Evolutionary conservation across 1,140 invertebrate genomes (phyloP).

Genomic region (Eueides isabella): DNA sequence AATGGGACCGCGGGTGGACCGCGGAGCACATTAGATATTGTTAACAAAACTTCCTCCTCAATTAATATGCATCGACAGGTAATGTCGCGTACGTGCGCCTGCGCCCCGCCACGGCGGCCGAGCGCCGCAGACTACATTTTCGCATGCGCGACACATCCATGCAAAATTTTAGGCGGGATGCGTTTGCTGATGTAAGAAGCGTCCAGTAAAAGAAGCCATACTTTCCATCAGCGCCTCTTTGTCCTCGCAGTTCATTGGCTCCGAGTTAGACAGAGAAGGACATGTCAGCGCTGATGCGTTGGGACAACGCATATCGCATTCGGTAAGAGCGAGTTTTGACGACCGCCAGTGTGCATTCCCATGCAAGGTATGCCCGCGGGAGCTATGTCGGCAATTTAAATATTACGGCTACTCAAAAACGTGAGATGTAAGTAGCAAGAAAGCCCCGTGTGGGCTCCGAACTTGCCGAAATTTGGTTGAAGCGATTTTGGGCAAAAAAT

Average conservation of each 20-base stretch:
- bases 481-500: constrained; percentile 68
- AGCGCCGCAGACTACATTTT: constrained; percentile 59
- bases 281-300: constrained; percentile 52
- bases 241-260: constrained; percentile 48
- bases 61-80: constrained; percentile 79
- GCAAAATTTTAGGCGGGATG: constrained; percentile 81
- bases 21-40: constrained; percentile 79
- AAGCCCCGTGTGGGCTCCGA: constrained; percentile 71
- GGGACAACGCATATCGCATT: constrained; percentile 68
- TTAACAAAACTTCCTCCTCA: constrained; percentile 80
- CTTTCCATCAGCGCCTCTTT: constrained; percentile 66
- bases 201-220: constrained; percentile 67
- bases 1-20: constrained; percentile 68
- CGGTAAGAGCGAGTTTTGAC: constrained; percentile 75
- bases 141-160: constrained; percentile 78
- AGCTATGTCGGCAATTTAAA: constrained; percentile 79
- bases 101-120: constrained; percentile 52
- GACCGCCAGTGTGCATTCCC: constrained; percentile 75
- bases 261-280: constrained; percentile 66
- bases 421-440: constrained; percentile 76
- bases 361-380: constrained; percentile 76
- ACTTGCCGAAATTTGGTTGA: constrained; percentile 67
- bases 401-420: constrained; percentile 79
- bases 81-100: constrained; percentile 72
- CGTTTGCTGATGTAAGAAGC: constrained; percentile 70